Conservation (phyloP, 1,140 invertebrate species). For the Charaxes varanes region DNA sequence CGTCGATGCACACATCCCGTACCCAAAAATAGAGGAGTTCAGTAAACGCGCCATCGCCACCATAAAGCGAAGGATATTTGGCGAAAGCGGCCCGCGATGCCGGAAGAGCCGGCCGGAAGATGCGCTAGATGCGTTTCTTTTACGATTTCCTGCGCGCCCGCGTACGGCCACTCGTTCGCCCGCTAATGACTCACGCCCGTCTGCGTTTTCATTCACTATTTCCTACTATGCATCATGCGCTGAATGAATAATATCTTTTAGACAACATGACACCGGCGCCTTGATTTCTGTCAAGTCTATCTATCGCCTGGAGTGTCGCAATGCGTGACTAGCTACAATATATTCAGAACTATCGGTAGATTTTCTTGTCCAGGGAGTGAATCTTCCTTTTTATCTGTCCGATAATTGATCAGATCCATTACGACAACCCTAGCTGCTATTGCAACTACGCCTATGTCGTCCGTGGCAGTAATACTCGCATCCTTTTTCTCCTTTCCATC, state of each 20-base stretch:
- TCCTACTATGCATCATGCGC: slow-evolving; percentile 12
- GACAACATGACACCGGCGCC: too few species aligned
- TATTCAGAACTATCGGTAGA: too few species aligned
- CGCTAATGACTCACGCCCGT: slow-evolving; percentile 23
- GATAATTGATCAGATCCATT: too few species aligned
- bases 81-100: slow-evolving; percentile 47
- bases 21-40: slow-evolving; percentile 45
- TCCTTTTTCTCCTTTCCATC: too few species aligned
- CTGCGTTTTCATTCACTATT: slow-evolving; percentile 20
- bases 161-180: slow-evolving; percentile 20
- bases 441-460: too few species aligned
- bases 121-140: slow-evolving; percentile 58
- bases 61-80: slow-evolving; percentile 44
- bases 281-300: too few species aligned
- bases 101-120: slow-evolving; percentile 63
- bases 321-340: too few species aligned
- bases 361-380: too few species aligned
- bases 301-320: too few species aligned
- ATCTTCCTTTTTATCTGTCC: too few species aligned
- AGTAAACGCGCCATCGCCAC: slow-evolving; percentile 27
- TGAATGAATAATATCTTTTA: slow-evolving; percentile 11
- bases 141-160: slow-evolving; percentile 62
- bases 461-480: too few species aligned
- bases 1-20: slow-evolving; percentile 10
- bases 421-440: too few species aligned